Conservation (phyloP, 2,888 invertebrate genomes). For the Noctuana brunneofusca region DNA sequence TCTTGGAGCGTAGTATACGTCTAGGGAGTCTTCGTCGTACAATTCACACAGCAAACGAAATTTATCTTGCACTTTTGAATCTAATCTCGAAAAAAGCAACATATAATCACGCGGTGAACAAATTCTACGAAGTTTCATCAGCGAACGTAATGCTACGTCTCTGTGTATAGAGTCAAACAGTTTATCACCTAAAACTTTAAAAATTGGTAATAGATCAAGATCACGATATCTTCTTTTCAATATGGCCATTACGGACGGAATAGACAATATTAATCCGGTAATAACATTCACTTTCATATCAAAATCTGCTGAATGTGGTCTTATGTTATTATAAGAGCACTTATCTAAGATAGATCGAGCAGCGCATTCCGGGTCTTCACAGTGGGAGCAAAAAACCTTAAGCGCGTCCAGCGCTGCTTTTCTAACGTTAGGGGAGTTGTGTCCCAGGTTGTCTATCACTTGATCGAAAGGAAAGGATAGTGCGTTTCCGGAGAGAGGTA, state of each 20-base stretch:
- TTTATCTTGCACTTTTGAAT: conserved; percentile 77
- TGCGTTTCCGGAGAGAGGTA: conserved; percentile 87
- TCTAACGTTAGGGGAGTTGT: conserved; percentile 90
- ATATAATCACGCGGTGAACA: conserved; percentile 87
- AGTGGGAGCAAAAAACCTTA: conserved; percentile 87
- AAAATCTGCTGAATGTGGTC: conserved; percentile 77
- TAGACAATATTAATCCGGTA: conserved; percentile 85
- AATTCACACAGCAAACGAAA: conserved; percentile 71
- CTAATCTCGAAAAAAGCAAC: conserved; percentile 72
- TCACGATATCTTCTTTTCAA: conserved; percentile 73
- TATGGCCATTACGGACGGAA: conserved; percentile 85
- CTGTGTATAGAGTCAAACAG: conserved; percentile 80
- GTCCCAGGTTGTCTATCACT: conserved; percentile 90
- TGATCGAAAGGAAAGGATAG: conserved; percentile 89
- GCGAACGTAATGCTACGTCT: conserved; percentile 87
- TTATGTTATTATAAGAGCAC: conserved; percentile 84
- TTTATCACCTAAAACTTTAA: conserved; percentile 81
- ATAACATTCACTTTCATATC: conserved; percentile 81
- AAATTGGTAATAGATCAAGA: conserved; percentile 76
- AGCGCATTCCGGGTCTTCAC: conserved; percentile 86
- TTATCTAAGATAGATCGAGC: conserved; percentile 85
- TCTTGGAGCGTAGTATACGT: conserved; percentile 73
- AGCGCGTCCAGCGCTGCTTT: conserved; percentile 91
- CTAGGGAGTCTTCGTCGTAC: conserved; percentile 75
- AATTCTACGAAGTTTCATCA: conserved; percentile 86